phyloP scores from a whole-genome alignment of 1,140 invertebrate genomes.

The Drosophila ironensis region DNA sequence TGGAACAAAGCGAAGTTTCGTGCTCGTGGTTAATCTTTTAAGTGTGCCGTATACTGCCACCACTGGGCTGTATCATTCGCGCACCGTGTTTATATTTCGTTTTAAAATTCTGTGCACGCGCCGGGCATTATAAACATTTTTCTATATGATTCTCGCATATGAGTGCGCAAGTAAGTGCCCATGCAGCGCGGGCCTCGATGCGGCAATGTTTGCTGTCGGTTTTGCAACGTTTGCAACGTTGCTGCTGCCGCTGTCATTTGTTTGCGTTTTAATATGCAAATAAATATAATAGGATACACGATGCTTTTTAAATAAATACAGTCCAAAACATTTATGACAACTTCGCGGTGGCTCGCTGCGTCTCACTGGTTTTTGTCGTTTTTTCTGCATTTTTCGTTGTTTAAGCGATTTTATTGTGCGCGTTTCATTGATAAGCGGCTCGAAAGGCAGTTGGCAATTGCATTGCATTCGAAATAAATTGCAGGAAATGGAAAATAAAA shows the following conservation, averaged over 20 bases:
- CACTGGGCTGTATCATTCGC: slow-evolving; percentile 3
- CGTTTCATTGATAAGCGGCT: slow-evolving; percentile 54
- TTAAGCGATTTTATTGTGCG: slow-evolving; percentile 33
- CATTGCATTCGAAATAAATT: slow-evolving; percentile 60
- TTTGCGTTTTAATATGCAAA: slow-evolving; percentile 72
- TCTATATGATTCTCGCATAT: slow-evolving; percentile 38
- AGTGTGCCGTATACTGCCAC: slow-evolving; percentile 46
- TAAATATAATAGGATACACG: slow-evolving; percentile 58
- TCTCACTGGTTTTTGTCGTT: too few species aligned
- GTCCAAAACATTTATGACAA: slow-evolving; percentile 54
- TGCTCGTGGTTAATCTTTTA: slow-evolving; percentile 74
- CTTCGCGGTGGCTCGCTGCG: slow-evolving; percentile 10
- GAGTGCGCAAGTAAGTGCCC: too few species aligned
- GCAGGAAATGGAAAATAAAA: slow-evolving; percentile 71
- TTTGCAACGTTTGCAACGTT: slow-evolving; percentile 38
- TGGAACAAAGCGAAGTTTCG: slow-evolving; percentile 39
- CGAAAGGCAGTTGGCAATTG: slow-evolving; percentile 45
- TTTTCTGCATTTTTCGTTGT: too few species aligned
- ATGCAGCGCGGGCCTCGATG: neutral
- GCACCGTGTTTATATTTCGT: slow-evolving; percentile 59
- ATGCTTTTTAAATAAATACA: slow-evolving; percentile 65
- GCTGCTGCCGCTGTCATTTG: slow-evolving; percentile 38
- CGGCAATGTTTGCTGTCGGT: slow-evolving; percentile 47
- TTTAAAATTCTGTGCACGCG: slow-evolving; percentile 75
- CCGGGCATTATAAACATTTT: slow-evolving; percentile 65